Percentiles rank a stretch among this genome's conserved stretches.
phyloP scores from a whole-genome alignment of 2,797 vertebrate species.

The Diplodus sargus region DNA sequence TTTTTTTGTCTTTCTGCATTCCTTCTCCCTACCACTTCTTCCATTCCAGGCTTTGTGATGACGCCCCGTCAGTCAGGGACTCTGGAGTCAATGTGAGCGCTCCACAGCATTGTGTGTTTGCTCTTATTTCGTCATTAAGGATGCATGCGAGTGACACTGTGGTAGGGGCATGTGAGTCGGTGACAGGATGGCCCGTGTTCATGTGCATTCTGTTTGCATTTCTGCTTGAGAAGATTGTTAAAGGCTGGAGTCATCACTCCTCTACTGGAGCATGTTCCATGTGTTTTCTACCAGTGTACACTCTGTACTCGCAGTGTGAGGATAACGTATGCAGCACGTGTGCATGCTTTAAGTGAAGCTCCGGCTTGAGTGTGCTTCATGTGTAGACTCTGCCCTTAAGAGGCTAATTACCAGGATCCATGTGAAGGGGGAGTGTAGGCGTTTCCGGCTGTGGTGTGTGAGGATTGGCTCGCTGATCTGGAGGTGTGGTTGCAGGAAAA shows the following conservation, averaged over 20 bases:
- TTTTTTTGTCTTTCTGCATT: constrained; percentile 1
- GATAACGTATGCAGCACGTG: constrained; percentile 42
- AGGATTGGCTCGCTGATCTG: constrained; percentile 70
- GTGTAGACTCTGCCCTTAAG: constrained; percentile 53
- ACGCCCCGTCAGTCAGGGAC: constrained; percentile 38
- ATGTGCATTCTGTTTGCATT: constrained; percentile 61
- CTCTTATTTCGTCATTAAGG: constrained; percentile 17
- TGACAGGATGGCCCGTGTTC: constrained; percentile 5
- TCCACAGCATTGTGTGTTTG: constrained; percentile 32
- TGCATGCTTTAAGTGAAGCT: constrained; percentile 41
- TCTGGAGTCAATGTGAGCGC: constrained; percentile 59
- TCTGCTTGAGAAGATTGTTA: constrained; percentile 51
- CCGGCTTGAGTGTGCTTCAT: constrained; percentile 1
- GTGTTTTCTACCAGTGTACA: constrained; percentile 22
- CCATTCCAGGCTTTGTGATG: constrained; percentile 48
- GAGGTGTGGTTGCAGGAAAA: constrained; percentile 59
- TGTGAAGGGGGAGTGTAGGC: constrained; percentile 26
- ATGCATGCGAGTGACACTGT: constrained; percentile 38
- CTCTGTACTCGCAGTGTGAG: neutral
- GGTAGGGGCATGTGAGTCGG: constrained; percentile 1
- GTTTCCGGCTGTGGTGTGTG: constrained; percentile 13
- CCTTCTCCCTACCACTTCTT: constrained; percentile 1
- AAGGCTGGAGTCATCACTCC: constrained; percentile 19
- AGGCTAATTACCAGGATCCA: constrained; percentile 50
- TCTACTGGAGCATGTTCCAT: constrained; percentile 30